Evolutionary conservation across 2,888 invertebrate species (phyloP).

Genomic region (Sphinx pinastri): DNA sequence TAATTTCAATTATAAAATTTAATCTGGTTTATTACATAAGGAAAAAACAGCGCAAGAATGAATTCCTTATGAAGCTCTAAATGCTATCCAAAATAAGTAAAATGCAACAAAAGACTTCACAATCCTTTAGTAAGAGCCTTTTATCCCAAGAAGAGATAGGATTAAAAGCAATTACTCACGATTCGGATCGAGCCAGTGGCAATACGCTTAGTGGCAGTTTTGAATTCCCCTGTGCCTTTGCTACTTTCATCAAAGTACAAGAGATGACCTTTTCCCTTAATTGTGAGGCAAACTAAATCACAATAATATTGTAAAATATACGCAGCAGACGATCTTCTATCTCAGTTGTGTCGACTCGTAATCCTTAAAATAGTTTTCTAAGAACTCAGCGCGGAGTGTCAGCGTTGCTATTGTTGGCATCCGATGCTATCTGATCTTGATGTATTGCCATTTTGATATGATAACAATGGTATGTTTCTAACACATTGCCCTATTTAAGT

Average conservation of each 20-base stretch:
- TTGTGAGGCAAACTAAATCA: background rate
- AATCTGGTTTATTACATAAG: too few relatives aligned
- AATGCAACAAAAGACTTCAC: background rate
- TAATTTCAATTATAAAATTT: too few relatives aligned
- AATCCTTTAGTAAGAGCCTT: background rate
- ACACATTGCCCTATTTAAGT: background rate
- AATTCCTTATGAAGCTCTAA: too few relatives aligned
- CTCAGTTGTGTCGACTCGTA: conserved; percentile 3
- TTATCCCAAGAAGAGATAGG: background rate
- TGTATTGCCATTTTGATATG: conserved; percentile 24
- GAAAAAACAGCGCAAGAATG: too few relatives aligned
- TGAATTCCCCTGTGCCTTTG: background rate
- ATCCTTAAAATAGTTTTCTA: conserved; percentile 23
- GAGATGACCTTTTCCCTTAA: background rate
- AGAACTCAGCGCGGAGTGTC: conserved; percentile 20
- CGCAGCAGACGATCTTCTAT: background rate
- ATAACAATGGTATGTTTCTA: conserved; percentile 10
- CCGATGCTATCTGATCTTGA: conserved; percentile 21
- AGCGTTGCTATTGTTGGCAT: conserved; percentile 22
- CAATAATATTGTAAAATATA: conserved; percentile 3
- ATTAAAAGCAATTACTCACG: conserved; percentile 1
- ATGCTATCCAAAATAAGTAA: background rate
- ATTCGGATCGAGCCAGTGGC: background rate
- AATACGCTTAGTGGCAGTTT: background rate
- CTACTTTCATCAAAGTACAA: background rate